Percentiles rank a stretch among this genome's conserved stretches.
Conservation (phyloP, 2,888 invertebrate genomes). For the Aquatica leii region DNA sequence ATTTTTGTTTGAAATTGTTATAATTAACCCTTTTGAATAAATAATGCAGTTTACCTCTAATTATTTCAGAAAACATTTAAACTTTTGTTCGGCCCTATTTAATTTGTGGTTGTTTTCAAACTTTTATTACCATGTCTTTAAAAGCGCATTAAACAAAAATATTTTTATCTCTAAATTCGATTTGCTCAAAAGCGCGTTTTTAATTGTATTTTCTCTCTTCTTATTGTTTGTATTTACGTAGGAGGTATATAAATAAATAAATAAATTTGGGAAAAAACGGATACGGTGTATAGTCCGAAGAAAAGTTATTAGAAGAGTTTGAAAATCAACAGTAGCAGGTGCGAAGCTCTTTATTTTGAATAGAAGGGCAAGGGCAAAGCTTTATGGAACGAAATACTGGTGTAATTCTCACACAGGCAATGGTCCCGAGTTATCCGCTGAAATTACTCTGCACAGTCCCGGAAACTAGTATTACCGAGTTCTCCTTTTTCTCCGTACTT, state of each 20-base stretch:
- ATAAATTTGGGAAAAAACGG: too few species aligned
- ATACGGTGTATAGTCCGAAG: too few species aligned
- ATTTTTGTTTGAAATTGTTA: slow-evolving; percentile 7
- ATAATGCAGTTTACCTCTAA: slow-evolving; percentile 11
- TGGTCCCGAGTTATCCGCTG: slow-evolving; percentile 55
- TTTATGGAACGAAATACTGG: slow-evolving; percentile 48
- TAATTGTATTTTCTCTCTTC: background rate
- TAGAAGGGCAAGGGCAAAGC: slow-evolving; percentile 40
- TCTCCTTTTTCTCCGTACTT: slow-evolving; percentile 47
- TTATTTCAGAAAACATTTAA: slow-evolving; percentile 14
- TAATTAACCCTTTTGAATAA: slow-evolving; percentile 14
- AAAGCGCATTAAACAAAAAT: background rate
- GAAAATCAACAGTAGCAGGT: slow-evolving; percentile 23
- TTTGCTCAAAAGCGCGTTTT: too few species aligned
- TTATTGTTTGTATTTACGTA: too few species aligned
- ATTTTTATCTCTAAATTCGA: slow-evolving; percentile 6
- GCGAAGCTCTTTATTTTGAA: slow-evolving; percentile 22
- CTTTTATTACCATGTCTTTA: slow-evolving; percentile 3
- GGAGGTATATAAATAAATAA: too few species aligned
- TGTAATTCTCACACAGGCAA: slow-evolving; percentile 56
- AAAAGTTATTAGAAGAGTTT: background rate
- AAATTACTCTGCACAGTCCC: slow-evolving; percentile 54
- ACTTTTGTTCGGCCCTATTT: slow-evolving; percentile 10
- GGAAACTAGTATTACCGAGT: slow-evolving; percentile 55
- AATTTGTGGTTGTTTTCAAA: slow-evolving; percentile 3